A percentile compares a stretch with the other conserved stretches of the same genome.
Conservation (phyloP, 1,140 invertebrate genomes). For the Tetramorium parvispinum region DNA sequence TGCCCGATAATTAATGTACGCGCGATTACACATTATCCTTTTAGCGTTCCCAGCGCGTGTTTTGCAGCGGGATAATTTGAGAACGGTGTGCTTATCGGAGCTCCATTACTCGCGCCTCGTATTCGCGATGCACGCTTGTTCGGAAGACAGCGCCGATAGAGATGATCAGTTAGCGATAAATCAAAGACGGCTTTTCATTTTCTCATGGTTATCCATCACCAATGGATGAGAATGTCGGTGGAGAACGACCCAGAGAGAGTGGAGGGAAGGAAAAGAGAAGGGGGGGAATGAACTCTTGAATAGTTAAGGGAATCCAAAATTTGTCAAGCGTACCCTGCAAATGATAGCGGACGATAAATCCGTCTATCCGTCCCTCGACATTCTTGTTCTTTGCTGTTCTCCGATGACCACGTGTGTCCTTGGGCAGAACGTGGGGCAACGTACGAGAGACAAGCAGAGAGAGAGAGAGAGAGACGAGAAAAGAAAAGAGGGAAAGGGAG, state of each 20-base stretch:
- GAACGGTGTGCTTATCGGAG: background rate
- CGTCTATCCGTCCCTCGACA: background rate
- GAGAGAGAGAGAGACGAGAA: background rate
- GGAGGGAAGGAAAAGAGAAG: background rate
- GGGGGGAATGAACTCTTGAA: slow-evolving; percentile 31
- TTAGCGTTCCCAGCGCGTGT: background rate
- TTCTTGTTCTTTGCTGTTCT: slow-evolving; percentile 22
- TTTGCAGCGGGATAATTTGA: slow-evolving; percentile 27
- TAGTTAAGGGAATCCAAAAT: slow-evolving; percentile 46
- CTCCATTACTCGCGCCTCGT: background rate
- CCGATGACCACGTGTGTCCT: background rate
- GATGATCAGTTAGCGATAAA: slow-evolving; percentile 46
- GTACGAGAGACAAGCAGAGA: background rate
- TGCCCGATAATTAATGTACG: slow-evolving; percentile 37
- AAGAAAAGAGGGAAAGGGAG: background rate
- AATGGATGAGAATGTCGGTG: background rate
- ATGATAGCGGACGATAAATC: slow-evolving; percentile 42
- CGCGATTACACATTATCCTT: slow-evolving; percentile 36
- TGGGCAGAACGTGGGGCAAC: background rate
- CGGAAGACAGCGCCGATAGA: background rate
- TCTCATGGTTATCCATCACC: slow-evolving; percentile 38
- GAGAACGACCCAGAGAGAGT: background rate
- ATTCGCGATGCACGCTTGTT: background rate
- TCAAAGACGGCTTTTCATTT: slow-evolving; percentile 52
- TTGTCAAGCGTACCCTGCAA: slow-evolving; percentile 39